Evolutionary conservation across 1,140 invertebrate genomes (phyloP).

Genomic region (Armadillidium nasatum): DNA sequence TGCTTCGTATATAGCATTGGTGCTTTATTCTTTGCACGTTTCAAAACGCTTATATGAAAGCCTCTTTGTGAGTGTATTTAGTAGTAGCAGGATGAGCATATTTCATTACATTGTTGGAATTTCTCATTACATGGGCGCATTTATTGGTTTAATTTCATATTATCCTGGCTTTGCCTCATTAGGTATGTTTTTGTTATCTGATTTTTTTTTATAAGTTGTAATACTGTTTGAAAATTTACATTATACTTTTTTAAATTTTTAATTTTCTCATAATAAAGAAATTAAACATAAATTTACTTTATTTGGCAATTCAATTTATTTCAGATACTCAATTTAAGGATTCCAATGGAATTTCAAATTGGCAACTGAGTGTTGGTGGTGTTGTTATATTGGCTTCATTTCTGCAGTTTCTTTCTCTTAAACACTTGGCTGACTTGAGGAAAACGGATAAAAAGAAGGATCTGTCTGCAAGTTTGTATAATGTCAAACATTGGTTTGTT

Average conservation of each 20-base stretch:
- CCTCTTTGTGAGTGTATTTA: constrained; percentile 69
- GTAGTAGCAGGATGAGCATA: constrained; percentile 71
- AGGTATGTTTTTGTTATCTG: neutral
- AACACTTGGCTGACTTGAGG: neutral
- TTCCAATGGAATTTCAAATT: neutral
- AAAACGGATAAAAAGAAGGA: no score
- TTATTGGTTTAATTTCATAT: constrained; percentile 63
- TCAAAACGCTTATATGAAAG: constrained; percentile 69
- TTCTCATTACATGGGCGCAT: constrained; percentile 66
- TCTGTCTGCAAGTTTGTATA: no score
- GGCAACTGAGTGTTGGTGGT: neutral
- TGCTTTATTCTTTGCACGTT: constrained; percentile 17
- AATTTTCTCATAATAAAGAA: neutral
- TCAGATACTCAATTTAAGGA: neutral
- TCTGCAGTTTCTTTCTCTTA: neutral
- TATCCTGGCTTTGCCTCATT: constrained; percentile 60
- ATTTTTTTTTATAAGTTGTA: neutral
- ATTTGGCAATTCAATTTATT: neutral
- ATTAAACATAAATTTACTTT: neutral
- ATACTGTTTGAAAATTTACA: neutral
- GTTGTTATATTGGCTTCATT: neutral
- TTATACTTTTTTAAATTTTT: neutral
- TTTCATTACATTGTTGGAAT: constrained; percentile 68
- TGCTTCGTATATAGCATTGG: constrained; percentile 19
- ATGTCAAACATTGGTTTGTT: no score